Conservation (phyloP, 2,888 invertebrate genomes). For the Drosophila prostipennis region DNA sequence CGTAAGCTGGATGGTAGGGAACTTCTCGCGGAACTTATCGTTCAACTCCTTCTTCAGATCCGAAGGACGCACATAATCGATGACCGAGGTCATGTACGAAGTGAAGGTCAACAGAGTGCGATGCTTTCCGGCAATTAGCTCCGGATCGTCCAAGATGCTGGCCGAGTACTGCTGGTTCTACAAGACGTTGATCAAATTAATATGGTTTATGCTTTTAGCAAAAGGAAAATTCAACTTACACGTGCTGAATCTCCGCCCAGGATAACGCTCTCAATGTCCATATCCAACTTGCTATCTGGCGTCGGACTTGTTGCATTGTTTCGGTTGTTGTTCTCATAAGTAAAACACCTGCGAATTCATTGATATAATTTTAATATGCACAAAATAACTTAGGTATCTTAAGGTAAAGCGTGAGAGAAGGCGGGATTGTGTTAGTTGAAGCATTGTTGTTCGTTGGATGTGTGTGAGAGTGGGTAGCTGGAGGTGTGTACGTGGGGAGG, state of each 20-base stretch:
- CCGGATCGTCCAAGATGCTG: constrained; percentile 96
- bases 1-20: constrained; percentile 96
- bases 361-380: neutral
- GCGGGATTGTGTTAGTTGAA: constrained; percentile 62
- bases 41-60: constrained; percentile 98
- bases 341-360: constrained; percentile 78
- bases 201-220: neutral
- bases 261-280: constrained; percentile 80
- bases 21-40: constrained; percentile 97
- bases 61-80: constrained; percentile 97
- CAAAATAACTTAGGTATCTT: neutral
- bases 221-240: constrained; percentile 44
- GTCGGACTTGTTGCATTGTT: constrained; percentile 82
- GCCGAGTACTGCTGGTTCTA: constrained; percentile 89
- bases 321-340: constrained; percentile 82
- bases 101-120: constrained; percentile 94
- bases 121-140: constrained; percentile 94
- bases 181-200: rapidly evolving
- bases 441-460: constrained; percentile 54
- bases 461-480: constrained; percentile 66
- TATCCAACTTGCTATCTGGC: constrained; percentile 82
- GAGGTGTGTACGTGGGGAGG: constrained; percentile 23
- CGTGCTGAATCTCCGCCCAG: constrained; percentile 62
- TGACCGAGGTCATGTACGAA: constrained; percentile 97
- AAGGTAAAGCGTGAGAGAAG: constrained; percentile 51